Conservation (phyloP, 1,140 invertebrate species). For the Pseudachorutes palmiensis region DNA sequence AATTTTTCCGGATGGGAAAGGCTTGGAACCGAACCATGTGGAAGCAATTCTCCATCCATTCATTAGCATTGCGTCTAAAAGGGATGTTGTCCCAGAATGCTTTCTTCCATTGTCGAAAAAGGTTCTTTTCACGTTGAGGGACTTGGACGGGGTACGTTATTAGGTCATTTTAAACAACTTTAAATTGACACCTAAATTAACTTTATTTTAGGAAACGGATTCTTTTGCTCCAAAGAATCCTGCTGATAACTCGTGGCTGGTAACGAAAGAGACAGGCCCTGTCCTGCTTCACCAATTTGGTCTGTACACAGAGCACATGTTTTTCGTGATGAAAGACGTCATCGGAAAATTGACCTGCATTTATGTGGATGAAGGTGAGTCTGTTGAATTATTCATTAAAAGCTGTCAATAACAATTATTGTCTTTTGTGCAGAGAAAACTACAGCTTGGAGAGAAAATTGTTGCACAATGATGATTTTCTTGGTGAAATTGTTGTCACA, state of each 20-base stretch:
- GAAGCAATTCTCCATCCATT: constrained; percentile 14
- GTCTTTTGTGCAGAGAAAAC: constrained; percentile 18
- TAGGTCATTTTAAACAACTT: background rate
- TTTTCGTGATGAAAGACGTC: constrained; percentile 3
- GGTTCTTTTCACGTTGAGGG: constrained; percentile 13
- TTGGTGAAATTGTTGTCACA: constrained; percentile 11
- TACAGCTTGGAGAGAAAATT: constrained; percentile 2
- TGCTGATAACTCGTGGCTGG: constrained; percentile 13
- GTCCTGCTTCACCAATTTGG: constrained; percentile 6
- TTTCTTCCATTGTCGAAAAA: constrained; percentile 10
- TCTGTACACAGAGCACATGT: background rate
- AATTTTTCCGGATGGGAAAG: background rate
- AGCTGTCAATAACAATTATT: no score
- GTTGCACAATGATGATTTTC: constrained; percentile 14
- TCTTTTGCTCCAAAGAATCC: background rate
- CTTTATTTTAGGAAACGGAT: background rate
- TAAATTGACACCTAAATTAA: background rate
- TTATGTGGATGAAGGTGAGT: constrained; percentile 3
- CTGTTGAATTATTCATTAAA: background rate
- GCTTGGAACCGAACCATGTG: background rate
- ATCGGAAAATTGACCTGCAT: constrained; percentile 11
- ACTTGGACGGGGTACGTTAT: constrained; percentile 14
- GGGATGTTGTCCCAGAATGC: background rate
- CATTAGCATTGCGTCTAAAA: constrained; percentile 7
- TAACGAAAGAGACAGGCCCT: constrained; percentile 13